Percentiles rank a stretch among this genome's conserved stretches.
These are phyloP conservation scores for Poecilia latipinna DNA, from an alignment of 2,113 vertebrate genomes.

Conservation along the genomic window DNA sequence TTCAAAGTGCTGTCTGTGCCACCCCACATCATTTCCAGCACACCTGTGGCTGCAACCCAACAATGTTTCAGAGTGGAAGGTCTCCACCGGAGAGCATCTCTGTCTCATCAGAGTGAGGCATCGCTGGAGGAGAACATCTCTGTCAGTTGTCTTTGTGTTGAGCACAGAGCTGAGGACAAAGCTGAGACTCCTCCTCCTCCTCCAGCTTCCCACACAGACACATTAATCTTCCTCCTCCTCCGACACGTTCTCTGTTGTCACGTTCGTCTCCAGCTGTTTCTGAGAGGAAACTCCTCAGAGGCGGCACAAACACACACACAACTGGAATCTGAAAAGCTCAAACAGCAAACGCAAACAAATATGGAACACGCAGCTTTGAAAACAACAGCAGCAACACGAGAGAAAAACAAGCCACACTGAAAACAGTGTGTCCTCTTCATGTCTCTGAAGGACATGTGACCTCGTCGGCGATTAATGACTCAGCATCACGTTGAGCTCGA, in stretches of 20 bases:
- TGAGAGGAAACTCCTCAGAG: neutral
- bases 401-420: neutral
- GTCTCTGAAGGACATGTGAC: neutral
- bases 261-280: slow-evolving; percentile 41
- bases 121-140: neutral
- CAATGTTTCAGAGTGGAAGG: neutral
- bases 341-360: neutral
- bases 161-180: slow-evolving; percentile 62
- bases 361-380: neutral
- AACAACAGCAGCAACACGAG: neutral
- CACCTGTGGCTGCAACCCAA: neutral
- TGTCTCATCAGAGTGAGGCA: neutral
- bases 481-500: neutral
- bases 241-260: slow-evolving; percentile 24
- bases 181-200: slow-evolving; percentile 9
- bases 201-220: slow-evolving; percentile 34
- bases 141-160: slow-evolving; percentile 71
- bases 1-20: neutral
- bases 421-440: neutral
- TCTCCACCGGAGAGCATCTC: neutral
- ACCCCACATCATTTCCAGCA: neutral
- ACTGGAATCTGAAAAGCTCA: neutral
- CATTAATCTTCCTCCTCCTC: slow-evolving; percentile 43
- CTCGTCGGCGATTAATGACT: neutral
- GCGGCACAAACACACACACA: neutral